Base-by-base conservation (phyloP, 2,113 vertebrate genomes). In the Tachycineta bicolor region DNA sequence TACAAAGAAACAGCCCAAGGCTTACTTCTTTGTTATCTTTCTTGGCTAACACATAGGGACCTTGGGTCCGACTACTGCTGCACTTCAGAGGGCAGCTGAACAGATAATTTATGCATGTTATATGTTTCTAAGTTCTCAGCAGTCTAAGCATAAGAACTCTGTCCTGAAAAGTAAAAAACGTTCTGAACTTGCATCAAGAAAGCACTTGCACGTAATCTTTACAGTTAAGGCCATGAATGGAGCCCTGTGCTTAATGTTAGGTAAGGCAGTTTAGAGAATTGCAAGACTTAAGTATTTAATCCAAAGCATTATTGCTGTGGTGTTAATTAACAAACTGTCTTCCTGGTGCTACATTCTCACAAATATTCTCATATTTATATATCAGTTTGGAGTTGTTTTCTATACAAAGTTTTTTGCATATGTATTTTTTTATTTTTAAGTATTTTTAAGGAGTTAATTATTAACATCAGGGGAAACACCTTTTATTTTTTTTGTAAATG, bases 251-350 rank as follows among this genome's bases (percentile, higher is more conserved):
- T 94, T 94, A 78, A 68, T 2, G 2, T 95, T 89, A 89, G 87
- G 87, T 93, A 87, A 95, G 65, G 58, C 65, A 89, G 81, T 94
- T 93, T 49, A 65, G 91, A 89, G 74, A 92, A 89, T 18, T 82
- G 80, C 46, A 62, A 50, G 89, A 89, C 91, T 84, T 89, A 93
- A 95, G 74, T 71, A 18, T 71, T 87, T 94, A 95, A 94, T 93
- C 81, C 53, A 56, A 52, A 78, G 80, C 41, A 44, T 87, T 87
- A 75, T 44, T 89, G 41, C 88, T 50, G 31, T 87, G 64, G 50
- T 55, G 46, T 92, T 93, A 92, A 65, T 52, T 70, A 83, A 73
- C 34, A 93, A 74, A 87, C 87, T 81, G 58, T 74, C 20, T 59
- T 86, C 29, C 63, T 12, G 28, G 19, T 52, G n/a, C 44, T 74